Evolutionary conservation across 2,797 vertebrate genomes (phyloP).

Genomic region (Notamacropus eugenii): DNA sequence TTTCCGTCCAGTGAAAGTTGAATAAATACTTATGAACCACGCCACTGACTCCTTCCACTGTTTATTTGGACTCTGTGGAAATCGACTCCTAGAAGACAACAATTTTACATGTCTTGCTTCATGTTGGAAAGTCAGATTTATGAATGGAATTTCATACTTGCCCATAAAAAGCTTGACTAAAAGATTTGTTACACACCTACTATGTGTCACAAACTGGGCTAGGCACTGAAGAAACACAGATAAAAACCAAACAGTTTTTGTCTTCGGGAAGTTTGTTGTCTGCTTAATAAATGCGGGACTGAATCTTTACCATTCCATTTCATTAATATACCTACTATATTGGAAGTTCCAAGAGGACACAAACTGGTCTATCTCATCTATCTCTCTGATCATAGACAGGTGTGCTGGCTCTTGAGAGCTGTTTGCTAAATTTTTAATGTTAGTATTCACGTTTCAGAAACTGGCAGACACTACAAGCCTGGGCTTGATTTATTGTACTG

Average conservation of each 20-base stretch:
- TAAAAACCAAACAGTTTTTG: background rate
- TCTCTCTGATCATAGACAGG: background rate
- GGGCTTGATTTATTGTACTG: too few relatives aligned
- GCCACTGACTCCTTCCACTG: slow-evolving; percentile 64
- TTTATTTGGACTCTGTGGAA: slow-evolving; percentile 76
- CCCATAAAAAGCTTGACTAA: background rate
- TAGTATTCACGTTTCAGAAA: background rate
- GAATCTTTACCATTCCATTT: background rate
- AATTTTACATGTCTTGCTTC: slow-evolving; percentile 51
- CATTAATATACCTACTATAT: background rate
- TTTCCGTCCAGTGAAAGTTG: slow-evolving; percentile 74
- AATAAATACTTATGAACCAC: slow-evolving; percentile 78
- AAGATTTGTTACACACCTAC: background rate
- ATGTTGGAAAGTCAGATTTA: slow-evolving; percentile 66
- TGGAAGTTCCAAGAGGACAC: background rate
- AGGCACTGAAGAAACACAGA: background rate
- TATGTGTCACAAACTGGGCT: background rate
- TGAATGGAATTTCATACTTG: slow-evolving; percentile 64
- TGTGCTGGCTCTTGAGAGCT: background rate
- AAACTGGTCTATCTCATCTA: background rate
- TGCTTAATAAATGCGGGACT: background rate
- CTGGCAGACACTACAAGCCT: too few relatives aligned
- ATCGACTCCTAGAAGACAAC: slow-evolving; percentile 57
- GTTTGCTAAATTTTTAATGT: background rate
- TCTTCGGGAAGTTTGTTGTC: background rate